These are phyloP conservation scores for Exaiptasia diaphana DNA, from an alignment of 64 coral and sea anemone genomes.

Conservation along the genomic window DNA sequence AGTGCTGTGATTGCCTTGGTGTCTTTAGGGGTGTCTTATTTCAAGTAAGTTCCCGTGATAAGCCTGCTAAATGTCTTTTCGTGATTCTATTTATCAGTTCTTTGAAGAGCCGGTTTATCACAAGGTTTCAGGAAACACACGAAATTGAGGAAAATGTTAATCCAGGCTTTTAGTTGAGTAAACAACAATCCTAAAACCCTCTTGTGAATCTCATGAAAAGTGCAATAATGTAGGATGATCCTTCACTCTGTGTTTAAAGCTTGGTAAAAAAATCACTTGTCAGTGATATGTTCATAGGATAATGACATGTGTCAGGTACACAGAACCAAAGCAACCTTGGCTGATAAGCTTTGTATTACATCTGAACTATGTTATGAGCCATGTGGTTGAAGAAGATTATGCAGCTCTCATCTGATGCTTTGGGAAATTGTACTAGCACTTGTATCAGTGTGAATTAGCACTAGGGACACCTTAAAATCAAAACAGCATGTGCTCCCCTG, in stretches of 20 bases:
- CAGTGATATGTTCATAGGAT: no score
- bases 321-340: background rate
- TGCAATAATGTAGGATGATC: background rate
- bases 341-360: background rate
- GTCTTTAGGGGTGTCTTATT: no score
- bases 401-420: background rate
- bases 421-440: background rate
- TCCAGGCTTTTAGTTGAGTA: background rate
- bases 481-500: no score
- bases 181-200: background rate
- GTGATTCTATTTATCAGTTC: background rate
- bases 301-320: conserved; percentile 3
- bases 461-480: no score
- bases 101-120: background rate
- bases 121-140: background rate
- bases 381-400: background rate
- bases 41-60: no score
- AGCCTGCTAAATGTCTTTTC: conserved; percentile 2
- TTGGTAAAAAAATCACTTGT: conserved; percentile 16
- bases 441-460: no score
- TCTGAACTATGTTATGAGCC: background rate
- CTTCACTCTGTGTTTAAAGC: background rate
- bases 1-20: no score
- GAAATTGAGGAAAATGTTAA: background rate
- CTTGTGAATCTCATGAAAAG: background rate